Evolutionary conservation across 2,888 invertebrate species (phyloP), one percentile per base, ranked within the genome.

Genomic region (Acrobasis suavella): DNA sequence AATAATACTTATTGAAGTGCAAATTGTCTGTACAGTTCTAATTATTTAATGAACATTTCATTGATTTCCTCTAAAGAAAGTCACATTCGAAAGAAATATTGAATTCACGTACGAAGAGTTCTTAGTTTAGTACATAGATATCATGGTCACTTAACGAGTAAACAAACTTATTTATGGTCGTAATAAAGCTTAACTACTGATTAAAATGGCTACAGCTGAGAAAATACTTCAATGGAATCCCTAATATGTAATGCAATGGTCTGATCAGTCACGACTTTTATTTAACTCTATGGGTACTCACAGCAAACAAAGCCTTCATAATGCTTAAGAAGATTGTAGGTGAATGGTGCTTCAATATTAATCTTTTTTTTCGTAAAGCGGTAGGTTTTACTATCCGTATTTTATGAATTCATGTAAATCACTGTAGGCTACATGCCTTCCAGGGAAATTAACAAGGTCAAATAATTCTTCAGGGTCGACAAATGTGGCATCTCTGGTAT

Each of bases 171-270:
- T 56, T 56, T 17, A 56, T 16, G 42, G 56, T 42, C 17, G 17
- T 46, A 56, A 42, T 56, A 56, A 42, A 42, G 22, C 16, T 56
- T 56, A 56, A 42, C 10, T 17, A 56, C 56, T 56, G 56, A 17
- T 56, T 54, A 56, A 56, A 56, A 56, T 55, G 37, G 15, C 55
- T 16, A 15, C 32, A 55, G 15, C 16, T 55, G 37, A 55, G 38
- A 39, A 16, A 15, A 55, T 55, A 32, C 39, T 8, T 37, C 54
- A 37, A 54, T 55, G 55, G 55, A 39, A 55, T 15, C 39, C 56
- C 42, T 56, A 56, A 56, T 56, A 56, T 42, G 56, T 56, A 56
- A 56, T 39, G 56, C 56, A 42, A 56, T 22, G 56, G 22, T 56
- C 42, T 22, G 42, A 15, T 7, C 16, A 42, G 56, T 56, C 56